These are phyloP conservation scores for Yponomeuta plumbellus DNA, from an alignment of 2,888 invertebrate species.

Conservation along the genomic window DNA sequence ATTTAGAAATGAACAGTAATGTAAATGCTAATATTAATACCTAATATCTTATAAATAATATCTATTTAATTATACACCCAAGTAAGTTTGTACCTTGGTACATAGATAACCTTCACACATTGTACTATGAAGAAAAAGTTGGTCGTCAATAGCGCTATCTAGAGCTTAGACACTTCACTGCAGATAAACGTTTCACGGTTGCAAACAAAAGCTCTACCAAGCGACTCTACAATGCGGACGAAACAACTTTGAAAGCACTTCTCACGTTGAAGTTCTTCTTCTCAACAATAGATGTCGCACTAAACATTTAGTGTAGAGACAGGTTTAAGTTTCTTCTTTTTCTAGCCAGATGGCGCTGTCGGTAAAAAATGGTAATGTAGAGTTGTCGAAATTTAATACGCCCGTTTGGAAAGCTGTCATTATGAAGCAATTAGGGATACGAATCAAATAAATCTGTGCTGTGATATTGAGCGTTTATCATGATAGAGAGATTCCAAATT, in stretches of 20 bases:
- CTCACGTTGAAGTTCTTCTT: not conserved
- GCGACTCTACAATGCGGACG: not conserved
- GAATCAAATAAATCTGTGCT: too few species aligned
- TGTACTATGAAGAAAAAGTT: not conserved
- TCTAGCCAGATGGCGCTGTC: not conserved
- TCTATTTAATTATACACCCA: too few species aligned
- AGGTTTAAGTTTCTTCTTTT: not conserved
- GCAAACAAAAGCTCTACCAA: not conserved
- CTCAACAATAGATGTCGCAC: not conserved
- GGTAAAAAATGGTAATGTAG: not conserved
- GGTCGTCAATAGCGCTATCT: not conserved
- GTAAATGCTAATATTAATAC: too few species aligned
- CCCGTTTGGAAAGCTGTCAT: too few species aligned
- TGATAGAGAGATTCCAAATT: too few species aligned
- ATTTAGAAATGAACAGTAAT: too few species aligned
- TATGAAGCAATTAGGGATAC: too few species aligned
- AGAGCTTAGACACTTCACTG: not conserved
- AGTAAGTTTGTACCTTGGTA: too few species aligned
- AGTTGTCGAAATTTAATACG: too few species aligned
- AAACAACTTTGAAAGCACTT: not conserved
- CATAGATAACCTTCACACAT: too few species aligned
- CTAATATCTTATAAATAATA: too few species aligned
- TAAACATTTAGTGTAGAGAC: not conserved
- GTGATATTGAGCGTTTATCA: too few species aligned
- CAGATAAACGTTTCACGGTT: not conserved